Conservation (phyloP, 2,888 invertebrate species). For the Acrobasis suavella region DNA sequence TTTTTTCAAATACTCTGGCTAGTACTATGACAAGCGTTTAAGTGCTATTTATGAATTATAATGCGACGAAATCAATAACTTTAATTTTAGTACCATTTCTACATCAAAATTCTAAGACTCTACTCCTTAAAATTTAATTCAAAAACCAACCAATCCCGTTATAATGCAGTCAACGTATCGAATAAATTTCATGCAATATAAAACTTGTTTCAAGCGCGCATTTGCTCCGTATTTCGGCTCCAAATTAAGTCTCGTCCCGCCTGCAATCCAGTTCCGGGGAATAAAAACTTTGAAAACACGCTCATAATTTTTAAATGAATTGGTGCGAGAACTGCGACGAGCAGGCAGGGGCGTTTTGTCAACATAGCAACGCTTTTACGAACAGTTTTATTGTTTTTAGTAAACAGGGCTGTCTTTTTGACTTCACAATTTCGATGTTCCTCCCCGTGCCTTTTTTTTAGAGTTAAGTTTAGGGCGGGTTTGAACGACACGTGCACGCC, state of each 20-base stretch:
- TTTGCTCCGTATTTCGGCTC: constrained; percentile 10
- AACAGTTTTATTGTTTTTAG: constrained; percentile 11
- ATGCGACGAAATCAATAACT: no score
- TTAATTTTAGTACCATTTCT: no score
- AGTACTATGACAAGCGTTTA: no score
- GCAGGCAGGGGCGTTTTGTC: neutral
- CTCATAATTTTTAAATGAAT: constrained; percentile 37
- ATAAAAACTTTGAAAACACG: constrained; percentile 26
- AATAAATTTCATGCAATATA: neutral
- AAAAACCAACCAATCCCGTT: no score
- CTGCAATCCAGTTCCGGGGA: constrained; percentile 29
- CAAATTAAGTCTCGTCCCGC: constrained; percentile 25
- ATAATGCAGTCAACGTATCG: no score
- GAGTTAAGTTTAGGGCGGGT: no score
- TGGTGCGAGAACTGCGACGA: neutral
- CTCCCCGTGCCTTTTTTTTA: neutral
- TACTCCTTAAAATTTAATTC: no score
- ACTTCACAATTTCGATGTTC: neutral
- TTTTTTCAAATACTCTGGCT: no score
- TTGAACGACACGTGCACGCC: no score
- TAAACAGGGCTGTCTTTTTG: constrained; percentile 5
- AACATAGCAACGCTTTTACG: neutral
- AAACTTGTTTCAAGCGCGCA: constrained; percentile 20
- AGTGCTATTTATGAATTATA: no score
- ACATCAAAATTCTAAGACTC: no score